phyloP scores from a whole-genome alignment of 1,140 invertebrate species.

The Drosophila kurseongensis region DNA sequence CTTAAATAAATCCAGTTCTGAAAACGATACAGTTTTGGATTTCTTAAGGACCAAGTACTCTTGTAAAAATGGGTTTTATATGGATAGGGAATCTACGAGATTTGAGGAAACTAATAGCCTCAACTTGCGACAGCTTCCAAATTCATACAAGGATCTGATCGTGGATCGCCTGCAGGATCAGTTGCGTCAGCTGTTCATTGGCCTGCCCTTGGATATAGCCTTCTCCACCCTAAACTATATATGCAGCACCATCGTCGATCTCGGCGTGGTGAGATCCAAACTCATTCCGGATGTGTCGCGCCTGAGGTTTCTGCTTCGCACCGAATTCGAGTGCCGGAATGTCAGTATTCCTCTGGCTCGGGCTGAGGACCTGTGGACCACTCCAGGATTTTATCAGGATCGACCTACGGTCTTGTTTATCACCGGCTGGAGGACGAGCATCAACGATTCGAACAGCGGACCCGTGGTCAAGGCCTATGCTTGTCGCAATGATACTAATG shows the following conservation, averaged over 20 bases:
- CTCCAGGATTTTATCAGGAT: slow-evolving; percentile 17
- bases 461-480: slow-evolving; percentile 48
- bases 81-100: neutral
- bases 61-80: neutral
- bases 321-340: slow-evolving; percentile 31
- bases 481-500: slow-evolving; percentile 54
- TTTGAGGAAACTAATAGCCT: neutral
- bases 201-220: slow-evolving; percentile 34
- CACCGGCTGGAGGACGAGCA: slow-evolving; percentile 44
- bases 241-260: slow-evolving; percentile 37
- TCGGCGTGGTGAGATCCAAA: slow-evolving; percentile 17
- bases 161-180: slow-evolving; percentile 31
- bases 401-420: slow-evolving; percentile 42
- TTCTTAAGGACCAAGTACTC: neutral
- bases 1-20: neutral
- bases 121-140: neutral
- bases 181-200: slow-evolving; percentile 6
- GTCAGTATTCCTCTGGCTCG: slow-evolving; percentile 22
- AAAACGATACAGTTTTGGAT: neutral
- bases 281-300: slow-evolving; percentile 27
- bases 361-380: slow-evolving; percentile 20
- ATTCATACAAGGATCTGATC: neutral
- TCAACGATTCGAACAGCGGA: slow-evolving; percentile 31
- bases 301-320: slow-evolving; percentile 36
- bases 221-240: slow-evolving; percentile 24